Conservation (phyloP, 1,140 invertebrate species). For the Drosophila grimshawi region DNA sequence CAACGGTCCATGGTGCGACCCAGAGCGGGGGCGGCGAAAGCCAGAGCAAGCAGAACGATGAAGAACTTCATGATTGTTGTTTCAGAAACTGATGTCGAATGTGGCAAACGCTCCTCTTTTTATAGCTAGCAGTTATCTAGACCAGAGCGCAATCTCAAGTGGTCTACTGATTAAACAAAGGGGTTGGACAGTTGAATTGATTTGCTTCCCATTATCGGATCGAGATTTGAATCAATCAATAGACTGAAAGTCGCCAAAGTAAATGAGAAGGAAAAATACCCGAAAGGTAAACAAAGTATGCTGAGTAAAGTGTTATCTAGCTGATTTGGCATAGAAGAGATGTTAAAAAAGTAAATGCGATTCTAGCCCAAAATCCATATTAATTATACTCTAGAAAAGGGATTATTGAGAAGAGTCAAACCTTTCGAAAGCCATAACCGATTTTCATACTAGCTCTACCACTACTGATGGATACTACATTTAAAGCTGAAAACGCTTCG, state of each 20-base stretch:
- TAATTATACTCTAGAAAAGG: no score
- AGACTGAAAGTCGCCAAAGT: background rate
- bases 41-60: constrained; percentile 45
- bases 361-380: no score
- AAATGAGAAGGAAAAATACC: background rate
- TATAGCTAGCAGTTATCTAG: constrained; percentile 4
- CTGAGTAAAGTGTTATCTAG: background rate
- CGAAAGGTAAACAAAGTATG: background rate
- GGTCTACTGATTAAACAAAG: constrained; percentile 10
- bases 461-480: no score
- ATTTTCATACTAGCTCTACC: no score
- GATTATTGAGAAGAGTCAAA: no score
- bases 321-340: background rate
- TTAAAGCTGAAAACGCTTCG: no score
- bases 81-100: constrained; percentile 22
- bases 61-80: constrained; percentile 50
- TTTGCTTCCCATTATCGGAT: constrained; percentile 11
- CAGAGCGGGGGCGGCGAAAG: constrained; percentile 28
- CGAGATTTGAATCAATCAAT: constrained; percentile 19
- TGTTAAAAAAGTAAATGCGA: no score
- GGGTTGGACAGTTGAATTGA: background rate
- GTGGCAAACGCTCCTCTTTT: background rate
- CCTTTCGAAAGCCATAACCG: no score
- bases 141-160: constrained; percentile 1
- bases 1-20: constrained; percentile 70